Percentiles rank a stretch among this genome's conserved stretches.
These are phyloP conservation scores for Poecilia velifera DNA, from an alignment of 2,797 vertebrate species.

Conservation along the genomic window DNA sequence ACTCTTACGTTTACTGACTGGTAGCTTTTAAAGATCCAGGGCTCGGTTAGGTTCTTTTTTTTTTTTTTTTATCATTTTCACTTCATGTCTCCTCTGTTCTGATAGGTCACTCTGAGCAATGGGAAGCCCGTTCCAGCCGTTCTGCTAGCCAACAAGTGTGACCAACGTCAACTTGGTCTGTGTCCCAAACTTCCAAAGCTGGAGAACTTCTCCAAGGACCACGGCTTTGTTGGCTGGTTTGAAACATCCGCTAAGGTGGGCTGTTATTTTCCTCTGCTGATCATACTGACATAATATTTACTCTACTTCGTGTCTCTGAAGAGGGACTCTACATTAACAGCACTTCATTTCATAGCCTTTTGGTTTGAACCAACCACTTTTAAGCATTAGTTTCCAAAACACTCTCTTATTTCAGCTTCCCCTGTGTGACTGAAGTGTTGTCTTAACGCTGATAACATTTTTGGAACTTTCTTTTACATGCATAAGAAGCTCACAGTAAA, in stretches of 20 bases:
- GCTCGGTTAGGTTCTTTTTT: background rate
- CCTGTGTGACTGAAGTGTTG: background rate
- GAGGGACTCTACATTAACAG: background rate
- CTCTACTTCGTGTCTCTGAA: background rate
- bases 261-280: background rate
- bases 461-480: background rate
- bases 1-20: background rate
- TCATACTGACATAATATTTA: too few relatives aligned
- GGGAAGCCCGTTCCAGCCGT: constrained; percentile 80
- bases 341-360: background rate
- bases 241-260: constrained; percentile 85
- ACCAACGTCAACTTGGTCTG: constrained; percentile 76
- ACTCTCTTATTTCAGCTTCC: background rate
- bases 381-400: background rate
- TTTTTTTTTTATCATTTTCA: background rate
- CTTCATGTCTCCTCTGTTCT: background rate
- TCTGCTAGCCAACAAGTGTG: constrained; percentile 84
- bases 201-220: constrained; percentile 78
- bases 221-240: constrained; percentile 82
- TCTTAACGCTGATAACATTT: background rate
- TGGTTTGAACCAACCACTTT: background rate
- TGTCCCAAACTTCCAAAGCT: constrained; percentile 80
- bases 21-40: background rate
- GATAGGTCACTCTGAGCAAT: constrained; percentile 78
- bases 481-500: background rate